These are phyloP conservation scores for Pampusana beccarii DNA, from an alignment of 2,113 vertebrate genomes.

Conservation along the genomic window DNA sequence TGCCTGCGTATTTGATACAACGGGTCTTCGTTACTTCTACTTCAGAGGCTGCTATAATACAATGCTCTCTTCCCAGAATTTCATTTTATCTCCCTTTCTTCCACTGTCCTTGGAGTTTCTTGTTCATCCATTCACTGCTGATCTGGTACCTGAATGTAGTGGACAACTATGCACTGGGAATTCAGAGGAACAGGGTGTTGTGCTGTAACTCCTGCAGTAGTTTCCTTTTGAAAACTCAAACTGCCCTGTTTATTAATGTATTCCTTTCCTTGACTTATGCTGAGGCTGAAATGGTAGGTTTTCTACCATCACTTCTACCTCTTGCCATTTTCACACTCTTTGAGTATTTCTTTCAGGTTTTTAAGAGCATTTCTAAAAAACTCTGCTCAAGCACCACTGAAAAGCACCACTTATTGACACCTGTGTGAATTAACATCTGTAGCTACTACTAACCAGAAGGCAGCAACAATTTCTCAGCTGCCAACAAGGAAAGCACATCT, in stretches of 20 bases:
- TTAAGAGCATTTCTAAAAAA: not conserved
- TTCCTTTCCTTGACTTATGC: not conserved
- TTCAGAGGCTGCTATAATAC: not conserved
- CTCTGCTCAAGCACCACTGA: not conserved
- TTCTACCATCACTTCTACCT: not conserved
- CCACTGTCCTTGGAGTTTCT: not conserved
- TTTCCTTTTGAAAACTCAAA: not conserved
- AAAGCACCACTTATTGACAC: not conserved
- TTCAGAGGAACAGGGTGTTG: not conserved
- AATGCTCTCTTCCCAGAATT: not conserved
- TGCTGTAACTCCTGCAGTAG: not conserved
- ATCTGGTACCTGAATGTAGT: not conserved
- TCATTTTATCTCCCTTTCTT: not conserved
- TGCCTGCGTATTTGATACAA: not conserved
- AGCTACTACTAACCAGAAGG: not conserved
- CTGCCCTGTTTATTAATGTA: not conserved
- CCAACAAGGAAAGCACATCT: not conserved
- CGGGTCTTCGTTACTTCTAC: not conserved
- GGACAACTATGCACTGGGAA: not conserved
- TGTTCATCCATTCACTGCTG: not conserved
- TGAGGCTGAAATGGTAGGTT: not conserved
- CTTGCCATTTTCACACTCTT: not conserved
- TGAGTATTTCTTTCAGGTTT: not conserved
- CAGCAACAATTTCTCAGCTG: not conserved
- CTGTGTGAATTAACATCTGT: not conserved